These are phyloP conservation scores for Galerucella pusilla DNA, from an alignment of 2,888 invertebrate species.

Conservation along the genomic window DNA sequence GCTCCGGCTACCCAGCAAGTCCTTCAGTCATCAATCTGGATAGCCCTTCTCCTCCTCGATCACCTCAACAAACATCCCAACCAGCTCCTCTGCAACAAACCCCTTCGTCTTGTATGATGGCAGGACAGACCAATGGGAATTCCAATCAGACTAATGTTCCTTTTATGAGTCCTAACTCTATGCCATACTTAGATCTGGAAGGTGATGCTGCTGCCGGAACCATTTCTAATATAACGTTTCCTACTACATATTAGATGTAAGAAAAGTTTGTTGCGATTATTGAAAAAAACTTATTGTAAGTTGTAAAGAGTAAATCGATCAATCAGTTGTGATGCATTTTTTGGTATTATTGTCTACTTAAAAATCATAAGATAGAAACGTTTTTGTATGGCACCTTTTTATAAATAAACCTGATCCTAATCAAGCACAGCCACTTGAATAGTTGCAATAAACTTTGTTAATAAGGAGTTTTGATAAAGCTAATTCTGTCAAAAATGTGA, in stretches of 20 bases:
- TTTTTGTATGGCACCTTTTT: not conserved
- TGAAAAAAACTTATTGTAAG: not conserved
- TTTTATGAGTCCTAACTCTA: constrained; percentile 46
- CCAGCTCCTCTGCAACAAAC: constrained; percentile 17
- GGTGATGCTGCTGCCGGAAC: constrained; percentile 52
- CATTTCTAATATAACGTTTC: constrained; percentile 42
- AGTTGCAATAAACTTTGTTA: too few relatives aligned
- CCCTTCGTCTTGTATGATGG: constrained; percentile 56
- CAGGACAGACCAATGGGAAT: constrained; percentile 48
- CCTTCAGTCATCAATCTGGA: constrained; percentile 73
- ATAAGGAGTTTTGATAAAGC: too few relatives aligned
- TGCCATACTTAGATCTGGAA: constrained; percentile 61
- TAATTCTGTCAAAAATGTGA: too few relatives aligned
- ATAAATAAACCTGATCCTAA: not conserved
- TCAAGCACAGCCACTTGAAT: not conserved
- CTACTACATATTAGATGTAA: constrained; percentile 35
- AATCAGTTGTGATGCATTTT: not conserved
- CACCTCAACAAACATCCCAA: constrained; percentile 49
- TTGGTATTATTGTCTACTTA: not conserved
- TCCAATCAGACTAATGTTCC: constrained; percentile 39
- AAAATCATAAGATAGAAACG: not conserved
- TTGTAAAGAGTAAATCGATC: not conserved
- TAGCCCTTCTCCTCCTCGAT: constrained; percentile 72
- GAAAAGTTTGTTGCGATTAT: not conserved
- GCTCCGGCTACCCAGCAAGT: constrained; percentile 72